Evolutionary conservation across 2,888 invertebrate genomes (phyloP), one percentile per base, ranked within the genome.

Genomic region (Choristoneura rosaceana): DNA sequence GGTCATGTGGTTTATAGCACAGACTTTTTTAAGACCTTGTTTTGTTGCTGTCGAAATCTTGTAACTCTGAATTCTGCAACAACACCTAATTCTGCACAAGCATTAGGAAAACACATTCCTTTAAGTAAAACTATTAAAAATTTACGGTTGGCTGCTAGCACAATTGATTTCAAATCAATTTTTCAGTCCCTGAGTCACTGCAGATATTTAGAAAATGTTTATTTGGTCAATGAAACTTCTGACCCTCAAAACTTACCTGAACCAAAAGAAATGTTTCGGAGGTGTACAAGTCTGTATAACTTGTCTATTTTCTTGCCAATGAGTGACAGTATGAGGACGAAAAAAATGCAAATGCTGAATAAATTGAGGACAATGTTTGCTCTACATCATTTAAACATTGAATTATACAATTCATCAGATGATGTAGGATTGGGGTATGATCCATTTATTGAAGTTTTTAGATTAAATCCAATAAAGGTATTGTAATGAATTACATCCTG

Each of bases 401-500:
- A 73, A 52, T 69, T 73, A 34, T 34, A 68, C 68, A 25, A 25
- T 69, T 17, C 69, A 14, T 59, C 60, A 12, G 64, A 68, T 64
- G 45, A n/a, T 34, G 41, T 45, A 52, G 17, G 34, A 17, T 73
- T 58, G 52, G 73, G 73, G 7, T 73, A 73, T 69, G 73, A 73
- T 50, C 73, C 73, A 17, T 73, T 59, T 38, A 52, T 73, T 10
- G 64, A 73, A 15, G 52, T 69, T n/a, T 73, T 73, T 33, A 43
- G 68, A 43, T 64, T 73, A n/a, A 73, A 69, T 60, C 73, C 73
- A 73, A 63, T 73, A 64, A 73, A 64, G 47, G 25, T 52, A 34
- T 15, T 73, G 15, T 71, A 62, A 59, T 33, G 43, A 55, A 25
- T 55, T 17, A 55, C 8, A 12, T 55, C 9, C 17, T 52, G 55